These are phyloP conservation scores for Hormaphis cornu DNA, from an alignment of 1,140 invertebrate species.

Conservation along the genomic window DNA sequence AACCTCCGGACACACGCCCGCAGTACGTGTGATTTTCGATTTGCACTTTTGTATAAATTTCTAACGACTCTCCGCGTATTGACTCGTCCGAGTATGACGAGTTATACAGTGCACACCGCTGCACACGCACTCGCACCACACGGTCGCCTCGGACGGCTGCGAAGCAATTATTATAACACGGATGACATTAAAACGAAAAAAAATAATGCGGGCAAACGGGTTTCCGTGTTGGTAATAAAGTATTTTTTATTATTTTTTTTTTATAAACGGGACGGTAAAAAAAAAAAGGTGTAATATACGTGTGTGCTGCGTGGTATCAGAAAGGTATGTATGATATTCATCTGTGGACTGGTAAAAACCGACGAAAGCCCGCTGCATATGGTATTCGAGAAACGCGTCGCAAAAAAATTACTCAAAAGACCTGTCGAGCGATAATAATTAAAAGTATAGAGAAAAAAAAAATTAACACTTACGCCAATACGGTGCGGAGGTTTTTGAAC, in stretches of 20 bases:
- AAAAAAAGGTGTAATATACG: background rate
- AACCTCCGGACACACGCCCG: too few relatives aligned
- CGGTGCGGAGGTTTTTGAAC: too few relatives aligned
- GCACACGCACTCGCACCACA: background rate
- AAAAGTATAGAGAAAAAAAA: background rate
- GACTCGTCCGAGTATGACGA: background rate
- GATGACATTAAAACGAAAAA: constrained; percentile 29
- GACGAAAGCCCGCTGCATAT: background rate
- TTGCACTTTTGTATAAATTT: background rate
- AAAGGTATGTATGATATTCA: too few relatives aligned
- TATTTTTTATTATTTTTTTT: background rate
- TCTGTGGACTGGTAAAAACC: constrained; percentile 1
- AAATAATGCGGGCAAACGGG: constrained; percentile 20
- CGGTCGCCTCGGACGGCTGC: background rate
- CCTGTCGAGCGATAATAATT: constrained; percentile 3
- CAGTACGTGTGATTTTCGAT: too few relatives aligned
- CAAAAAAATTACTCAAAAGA: background rate
- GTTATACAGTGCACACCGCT: too few relatives aligned
- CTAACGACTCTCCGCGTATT: background rate
- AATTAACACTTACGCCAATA: too few relatives aligned
- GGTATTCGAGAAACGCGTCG: constrained; percentile 8
- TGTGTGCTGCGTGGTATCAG: background rate
- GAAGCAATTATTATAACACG: constrained; percentile 25
- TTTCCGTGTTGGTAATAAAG: constrained; percentile 26
- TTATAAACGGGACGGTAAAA: background rate